Evolutionary conservation across 2,113 vertebrate genomes (phyloP).

Genomic region (Caretta caretta): DNA sequence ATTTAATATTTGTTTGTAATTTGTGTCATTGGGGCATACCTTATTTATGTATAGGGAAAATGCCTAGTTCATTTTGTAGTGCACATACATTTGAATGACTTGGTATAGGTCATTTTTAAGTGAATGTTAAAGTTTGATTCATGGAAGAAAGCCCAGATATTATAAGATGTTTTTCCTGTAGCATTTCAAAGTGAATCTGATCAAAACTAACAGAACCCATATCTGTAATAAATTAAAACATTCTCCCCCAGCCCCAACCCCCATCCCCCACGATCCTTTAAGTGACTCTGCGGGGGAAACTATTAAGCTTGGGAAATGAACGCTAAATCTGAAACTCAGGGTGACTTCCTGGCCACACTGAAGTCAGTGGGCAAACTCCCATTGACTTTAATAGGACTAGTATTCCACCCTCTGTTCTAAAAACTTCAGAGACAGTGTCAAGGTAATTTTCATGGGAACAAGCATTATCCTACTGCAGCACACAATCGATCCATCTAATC

Average conservation of each 20-base stretch:
- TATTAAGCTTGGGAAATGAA: constrained; percentile 15
- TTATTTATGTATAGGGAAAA: constrained; percentile 27
- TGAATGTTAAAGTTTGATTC: constrained; percentile 22
- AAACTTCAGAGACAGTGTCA: background rate
- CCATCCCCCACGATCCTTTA: background rate
- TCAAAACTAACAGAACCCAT: constrained; percentile 32
- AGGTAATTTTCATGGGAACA: background rate
- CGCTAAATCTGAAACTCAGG: background rate
- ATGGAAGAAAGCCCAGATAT: constrained; percentile 45
- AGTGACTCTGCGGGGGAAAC: constrained; percentile 7
- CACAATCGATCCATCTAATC: background rate
- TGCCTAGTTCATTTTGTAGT: constrained; percentile 40
- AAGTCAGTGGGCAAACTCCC: background rate
- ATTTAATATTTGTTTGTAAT: constrained; percentile 38
- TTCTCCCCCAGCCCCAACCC: background rate
- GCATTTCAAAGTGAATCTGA: constrained; percentile 30
- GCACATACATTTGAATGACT: constrained; percentile 24
- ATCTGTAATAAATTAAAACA: constrained; percentile 40
- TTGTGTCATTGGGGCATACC: background rate
- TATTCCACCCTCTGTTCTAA: background rate
- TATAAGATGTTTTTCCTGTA: constrained; percentile 34
- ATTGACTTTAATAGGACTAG: background rate
- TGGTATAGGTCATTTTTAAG: constrained; percentile 39
- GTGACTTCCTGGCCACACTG: background rate
- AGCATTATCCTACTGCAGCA: background rate